Conservation (phyloP, 2,113 vertebrate genomes). For the Copsychus sechellarum region DNA sequence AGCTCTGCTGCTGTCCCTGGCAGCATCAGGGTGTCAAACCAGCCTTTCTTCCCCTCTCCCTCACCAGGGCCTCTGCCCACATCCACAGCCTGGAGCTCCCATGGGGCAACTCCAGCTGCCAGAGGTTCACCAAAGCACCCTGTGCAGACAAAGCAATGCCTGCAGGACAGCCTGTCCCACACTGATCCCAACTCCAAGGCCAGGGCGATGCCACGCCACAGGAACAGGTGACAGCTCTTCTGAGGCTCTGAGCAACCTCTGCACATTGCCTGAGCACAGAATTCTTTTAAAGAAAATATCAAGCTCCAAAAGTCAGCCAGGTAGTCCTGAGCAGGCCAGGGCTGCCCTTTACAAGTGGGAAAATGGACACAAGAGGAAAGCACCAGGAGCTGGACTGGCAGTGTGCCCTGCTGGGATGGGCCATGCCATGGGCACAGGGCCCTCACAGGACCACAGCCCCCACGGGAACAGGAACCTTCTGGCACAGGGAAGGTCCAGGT, state of each 20-base stretch:
- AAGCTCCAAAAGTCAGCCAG: neutral
- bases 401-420: accelerated
- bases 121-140: neutral
- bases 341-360: neutral
- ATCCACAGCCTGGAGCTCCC: neutral
- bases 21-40: neutral
- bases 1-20: neutral
- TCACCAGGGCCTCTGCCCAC: neutral
- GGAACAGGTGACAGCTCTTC: neutral
- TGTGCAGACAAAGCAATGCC: accelerated
- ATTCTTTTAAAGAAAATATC: neutral
- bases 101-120: neutral
- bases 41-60: neutral
- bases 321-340: neutral
- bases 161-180: neutral
- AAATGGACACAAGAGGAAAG: neutral
- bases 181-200: accelerated
- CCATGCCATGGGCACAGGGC: accelerated
- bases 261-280: accelerated
- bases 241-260: neutral
- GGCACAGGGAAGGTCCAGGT: neutral
- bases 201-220: neutral
- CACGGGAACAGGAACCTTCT: neutral
- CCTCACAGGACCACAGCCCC: neutral
- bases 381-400: neutral